phyloP scores from a whole-genome alignment of 2,888 invertebrate species.

The Lithophane leautieri region DNA sequence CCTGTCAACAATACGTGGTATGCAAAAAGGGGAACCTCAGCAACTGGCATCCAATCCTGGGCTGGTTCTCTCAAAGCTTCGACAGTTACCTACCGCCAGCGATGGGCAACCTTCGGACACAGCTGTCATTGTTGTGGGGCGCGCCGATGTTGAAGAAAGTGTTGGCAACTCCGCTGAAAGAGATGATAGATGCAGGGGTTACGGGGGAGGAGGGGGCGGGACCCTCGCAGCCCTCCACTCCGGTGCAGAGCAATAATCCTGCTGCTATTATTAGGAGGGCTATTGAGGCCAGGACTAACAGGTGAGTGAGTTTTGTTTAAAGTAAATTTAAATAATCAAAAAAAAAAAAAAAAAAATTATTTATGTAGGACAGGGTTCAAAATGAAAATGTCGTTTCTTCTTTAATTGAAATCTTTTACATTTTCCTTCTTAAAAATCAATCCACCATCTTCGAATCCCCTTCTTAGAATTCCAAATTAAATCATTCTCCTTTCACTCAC shows the following conservation, averaged over 20 bases:
- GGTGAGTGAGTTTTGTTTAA: conserved; percentile 77
- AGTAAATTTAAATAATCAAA: too few relatives aligned
- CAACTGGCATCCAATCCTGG: conserved; percentile 99
- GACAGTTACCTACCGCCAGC: conserved; percentile 93
- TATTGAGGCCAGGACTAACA: conserved; percentile 88
- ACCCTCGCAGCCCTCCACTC: conserved; percentile 89
- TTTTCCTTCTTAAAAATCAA: too few relatives aligned
- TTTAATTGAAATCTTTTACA: too few relatives aligned
- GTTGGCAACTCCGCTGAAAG: conserved; percentile 85
- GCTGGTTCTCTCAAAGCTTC: conserved; percentile 96
- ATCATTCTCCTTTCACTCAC: too few relatives aligned
- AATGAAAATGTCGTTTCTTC: too few relatives aligned
- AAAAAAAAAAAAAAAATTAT: too few relatives aligned
- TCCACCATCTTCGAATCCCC: too few relatives aligned
- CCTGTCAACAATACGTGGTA: conserved; percentile 97
- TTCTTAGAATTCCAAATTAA: too few relatives aligned
- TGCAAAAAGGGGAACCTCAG: conserved; percentile 97
- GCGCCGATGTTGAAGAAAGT: conserved; percentile 84
- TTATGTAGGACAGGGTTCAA: too few relatives aligned
- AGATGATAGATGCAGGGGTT: conserved; percentile 89
- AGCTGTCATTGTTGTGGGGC: conserved; percentile 94
- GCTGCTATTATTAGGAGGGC: conserved; percentile 87
- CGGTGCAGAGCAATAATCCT: conserved; percentile 84
- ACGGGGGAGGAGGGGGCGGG: conserved; percentile 86
- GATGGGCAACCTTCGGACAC: conserved; percentile 92